These are phyloP conservation scores for Neosilurus mollespiculum DNA, from an alignment of 2,797 vertebrate species.

Conservation along the genomic window DNA sequence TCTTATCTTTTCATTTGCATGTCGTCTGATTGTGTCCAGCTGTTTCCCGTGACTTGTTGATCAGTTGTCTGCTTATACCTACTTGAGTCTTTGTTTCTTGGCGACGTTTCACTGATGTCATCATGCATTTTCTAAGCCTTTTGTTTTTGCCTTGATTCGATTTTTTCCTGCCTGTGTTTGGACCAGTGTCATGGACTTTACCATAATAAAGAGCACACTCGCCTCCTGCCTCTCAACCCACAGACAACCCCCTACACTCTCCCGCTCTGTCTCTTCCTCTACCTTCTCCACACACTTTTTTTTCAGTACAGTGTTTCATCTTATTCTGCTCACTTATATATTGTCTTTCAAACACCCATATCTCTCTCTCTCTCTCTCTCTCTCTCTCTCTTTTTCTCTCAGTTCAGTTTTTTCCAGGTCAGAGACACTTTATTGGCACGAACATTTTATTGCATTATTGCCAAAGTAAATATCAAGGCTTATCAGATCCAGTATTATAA, in stretches of 20 bases:
- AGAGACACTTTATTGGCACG: not conserved
- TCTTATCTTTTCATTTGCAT: not conserved
- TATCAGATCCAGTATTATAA: no score
- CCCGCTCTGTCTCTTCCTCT: not conserved
- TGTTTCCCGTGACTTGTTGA: not conserved
- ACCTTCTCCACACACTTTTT: not conserved
- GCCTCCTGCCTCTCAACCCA: not conserved
- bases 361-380: no score
- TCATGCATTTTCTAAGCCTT: not conserved
- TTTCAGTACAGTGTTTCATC: not conserved
- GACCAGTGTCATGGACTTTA: not conserved
- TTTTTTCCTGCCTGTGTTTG: not conserved
- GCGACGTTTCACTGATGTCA: not conserved
- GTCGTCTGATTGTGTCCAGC: not conserved
- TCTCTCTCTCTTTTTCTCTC: not conserved
- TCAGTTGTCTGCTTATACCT: not conserved
- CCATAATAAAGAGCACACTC: not conserved
- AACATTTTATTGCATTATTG: not conserved
- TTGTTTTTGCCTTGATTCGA: not conserved
- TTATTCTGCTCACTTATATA: not conserved
- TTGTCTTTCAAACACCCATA: not conserved
- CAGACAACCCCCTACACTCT: not conserved
- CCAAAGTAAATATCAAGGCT: not conserved
- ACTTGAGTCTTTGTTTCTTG: not conserved
- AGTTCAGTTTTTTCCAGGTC: not conserved